Conservation (phyloP, 2,113 vertebrate species). For the Psophia crepitans region DNA sequence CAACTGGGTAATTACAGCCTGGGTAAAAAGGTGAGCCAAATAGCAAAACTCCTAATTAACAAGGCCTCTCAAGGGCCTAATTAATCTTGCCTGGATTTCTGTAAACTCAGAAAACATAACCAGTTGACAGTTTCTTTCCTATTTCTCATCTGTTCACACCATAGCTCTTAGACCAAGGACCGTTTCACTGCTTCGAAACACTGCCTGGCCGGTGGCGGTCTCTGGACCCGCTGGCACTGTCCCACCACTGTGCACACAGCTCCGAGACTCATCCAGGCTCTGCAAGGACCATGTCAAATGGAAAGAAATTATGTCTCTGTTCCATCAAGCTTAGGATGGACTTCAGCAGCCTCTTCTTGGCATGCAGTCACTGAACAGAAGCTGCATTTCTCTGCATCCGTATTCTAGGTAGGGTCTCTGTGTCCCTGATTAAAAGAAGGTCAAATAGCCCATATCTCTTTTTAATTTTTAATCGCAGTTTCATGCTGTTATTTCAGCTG, state of each 20-base stretch:
- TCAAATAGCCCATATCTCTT: constrained; percentile 48
- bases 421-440: constrained; percentile 30
- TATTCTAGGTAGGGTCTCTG: neutral
- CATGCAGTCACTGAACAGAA: neutral
- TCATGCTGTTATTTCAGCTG: constrained; percentile 63
- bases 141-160: neutral
- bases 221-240: neutral
- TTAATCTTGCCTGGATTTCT: neutral
- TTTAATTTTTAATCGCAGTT: constrained; percentile 61
- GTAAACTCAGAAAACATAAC: neutral
- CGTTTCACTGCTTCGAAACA: neutral
- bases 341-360: neutral
- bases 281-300: accelerated
- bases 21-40: neutral
- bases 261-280: neutral
- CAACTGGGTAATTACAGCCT: neutral
- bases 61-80: neutral
- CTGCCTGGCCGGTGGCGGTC: accelerated
- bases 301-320: neutral
- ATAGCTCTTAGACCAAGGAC: neutral
- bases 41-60: neutral
- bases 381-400: neutral
- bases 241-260: neutral
- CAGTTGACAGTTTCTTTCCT: neutral
- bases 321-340: neutral